Base-by-base conservation (phyloP, 2,797 vertebrate species). In the Xenentodon cancila region DNA sequence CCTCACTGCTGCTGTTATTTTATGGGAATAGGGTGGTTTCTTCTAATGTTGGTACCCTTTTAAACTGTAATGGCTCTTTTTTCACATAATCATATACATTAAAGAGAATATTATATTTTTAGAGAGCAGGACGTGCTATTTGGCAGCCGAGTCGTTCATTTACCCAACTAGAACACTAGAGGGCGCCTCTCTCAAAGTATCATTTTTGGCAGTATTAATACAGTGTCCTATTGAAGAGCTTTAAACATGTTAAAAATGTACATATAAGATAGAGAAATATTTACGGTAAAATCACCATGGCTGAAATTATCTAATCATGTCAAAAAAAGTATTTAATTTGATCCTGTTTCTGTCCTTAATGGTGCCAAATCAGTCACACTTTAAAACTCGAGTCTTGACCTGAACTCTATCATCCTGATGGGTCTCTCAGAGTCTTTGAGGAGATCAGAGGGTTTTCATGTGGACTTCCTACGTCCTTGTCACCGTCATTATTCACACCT, bases 151-250 rank as follows among this genome's bases (percentile, higher is more conserved):
- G 16, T 20, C 7, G 17, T 1, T 50, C 9, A 22, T 3, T 51
- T 48, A 9, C 49, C 17, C 7, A 53, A 16, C 15, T 20, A 27
- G 6, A 64, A 49, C 50, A 60, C 55, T 20, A 51, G 37, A 56
- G 68, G 67, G 37, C 20, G 9, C 64, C 17, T 44, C 45, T 13
- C 53, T 59, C 5, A 46, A 52, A 48, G 13, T 9, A 68, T 6
- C 5, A 25, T 40, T 13, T 16, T 46, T 27, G n/a, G 9, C 42
- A 52, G 13, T 7, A 54, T 18, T 7, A 16, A 16, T 43, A 44
- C 5, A 48, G 16, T 15, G 4, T 3, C 15, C 9, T 0, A 37
- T 16, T 18, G 1, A 11, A 12, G 25, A 43, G 17, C 7, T 2
- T 5, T 43, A 13, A 12, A 61, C 19, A 2, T 22, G 1, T 15